Conservation (phyloP, 2,797 vertebrate species). For the Orientallactaga sibirica region DNA sequence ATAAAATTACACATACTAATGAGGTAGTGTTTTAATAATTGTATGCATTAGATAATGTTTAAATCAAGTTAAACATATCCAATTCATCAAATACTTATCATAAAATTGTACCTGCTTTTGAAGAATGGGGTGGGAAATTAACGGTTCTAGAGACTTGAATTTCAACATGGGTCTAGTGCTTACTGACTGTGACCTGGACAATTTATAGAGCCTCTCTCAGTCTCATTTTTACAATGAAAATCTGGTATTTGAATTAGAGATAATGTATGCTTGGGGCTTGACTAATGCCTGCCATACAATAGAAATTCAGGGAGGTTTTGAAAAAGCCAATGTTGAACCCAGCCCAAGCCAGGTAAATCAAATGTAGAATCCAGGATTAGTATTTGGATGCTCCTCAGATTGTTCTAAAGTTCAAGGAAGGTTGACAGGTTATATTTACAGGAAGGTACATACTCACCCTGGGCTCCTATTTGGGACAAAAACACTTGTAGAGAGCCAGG, state of each 20-base stretch:
- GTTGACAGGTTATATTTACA: background rate
- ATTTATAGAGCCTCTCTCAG: conserved; percentile 41
- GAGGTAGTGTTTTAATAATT: background rate
- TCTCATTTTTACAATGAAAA: conserved; percentile 55
- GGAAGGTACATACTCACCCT: background rate
- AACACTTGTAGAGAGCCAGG: background rate
- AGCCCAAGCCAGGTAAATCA: conserved; percentile 27
- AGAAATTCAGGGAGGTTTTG: conserved; percentile 47
- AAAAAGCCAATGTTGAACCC: conserved; percentile 29
- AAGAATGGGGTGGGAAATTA: conserved; percentile 43
- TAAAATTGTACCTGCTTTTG: conserved; percentile 42
- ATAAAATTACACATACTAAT: background rate
- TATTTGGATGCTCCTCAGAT: background rate
- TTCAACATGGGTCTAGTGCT: conserved; percentile 26
- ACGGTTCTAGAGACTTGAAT: conserved; percentile 36
- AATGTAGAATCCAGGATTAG: background rate
- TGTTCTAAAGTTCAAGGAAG: conserved; percentile 9
- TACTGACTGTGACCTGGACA: background rate
- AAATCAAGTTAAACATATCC: background rate
- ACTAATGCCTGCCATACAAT: conserved; percentile 19
- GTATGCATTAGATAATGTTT: background rate
- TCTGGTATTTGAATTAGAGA: conserved; percentile 50
- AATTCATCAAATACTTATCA: conserved; percentile 4
- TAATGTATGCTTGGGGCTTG: conserved; percentile 33
- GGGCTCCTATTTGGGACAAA: background rate